Conservation (phyloP, 2,888 invertebrate genomes). For the Silvanus unidentatus region DNA sequence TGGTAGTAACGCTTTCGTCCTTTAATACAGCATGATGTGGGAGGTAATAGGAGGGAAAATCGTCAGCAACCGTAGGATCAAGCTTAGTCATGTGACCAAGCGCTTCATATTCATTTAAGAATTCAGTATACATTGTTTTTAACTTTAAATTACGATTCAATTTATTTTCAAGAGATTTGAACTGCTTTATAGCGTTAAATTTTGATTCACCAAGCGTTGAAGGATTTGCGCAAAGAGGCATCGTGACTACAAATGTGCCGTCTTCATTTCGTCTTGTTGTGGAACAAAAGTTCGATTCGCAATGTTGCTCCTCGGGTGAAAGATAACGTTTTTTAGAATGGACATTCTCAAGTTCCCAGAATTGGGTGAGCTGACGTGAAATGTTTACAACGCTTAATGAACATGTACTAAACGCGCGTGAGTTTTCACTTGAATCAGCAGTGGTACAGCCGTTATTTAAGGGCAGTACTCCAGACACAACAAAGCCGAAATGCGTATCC, state of each 20-base stretch:
- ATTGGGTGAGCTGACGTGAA: slow-evolving; percentile 4
- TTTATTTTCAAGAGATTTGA: slow-evolving; percentile 6
- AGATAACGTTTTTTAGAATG: neutral
- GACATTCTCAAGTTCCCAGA: slow-evolving; percentile 5
- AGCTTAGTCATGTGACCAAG: slow-evolving; percentile 7
- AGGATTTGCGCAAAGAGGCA: slow-evolving; percentile 2
- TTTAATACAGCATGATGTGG: slow-evolving; percentile 11
- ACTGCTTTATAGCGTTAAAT: neutral
- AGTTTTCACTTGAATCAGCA: too few species aligned
- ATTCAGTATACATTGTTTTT: slow-evolving; percentile 3
- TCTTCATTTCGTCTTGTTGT: neutral
- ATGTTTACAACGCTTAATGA: too few species aligned
- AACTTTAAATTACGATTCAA: slow-evolving; percentile 1
- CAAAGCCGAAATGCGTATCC: too few species aligned
- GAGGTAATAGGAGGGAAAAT: slow-evolving; percentile 5
- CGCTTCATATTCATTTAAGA: slow-evolving; percentile 7
- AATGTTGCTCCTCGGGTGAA: slow-evolving; percentile 11
- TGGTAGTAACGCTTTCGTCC: slow-evolving; percentile 3
- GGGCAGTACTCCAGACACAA: too few species aligned
- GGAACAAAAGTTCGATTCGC: slow-evolving; percentile 13
- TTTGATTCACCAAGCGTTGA: slow-evolving; percentile 2
- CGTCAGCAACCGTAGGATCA: neutral
- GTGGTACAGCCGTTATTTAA: too few species aligned
- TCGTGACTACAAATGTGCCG: slow-evolving; percentile 6
- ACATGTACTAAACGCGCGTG: too few species aligned